Evolutionary conservation across 2,113 vertebrate species (phyloP).

Genomic region (Leptocoma aspasia): DNA sequence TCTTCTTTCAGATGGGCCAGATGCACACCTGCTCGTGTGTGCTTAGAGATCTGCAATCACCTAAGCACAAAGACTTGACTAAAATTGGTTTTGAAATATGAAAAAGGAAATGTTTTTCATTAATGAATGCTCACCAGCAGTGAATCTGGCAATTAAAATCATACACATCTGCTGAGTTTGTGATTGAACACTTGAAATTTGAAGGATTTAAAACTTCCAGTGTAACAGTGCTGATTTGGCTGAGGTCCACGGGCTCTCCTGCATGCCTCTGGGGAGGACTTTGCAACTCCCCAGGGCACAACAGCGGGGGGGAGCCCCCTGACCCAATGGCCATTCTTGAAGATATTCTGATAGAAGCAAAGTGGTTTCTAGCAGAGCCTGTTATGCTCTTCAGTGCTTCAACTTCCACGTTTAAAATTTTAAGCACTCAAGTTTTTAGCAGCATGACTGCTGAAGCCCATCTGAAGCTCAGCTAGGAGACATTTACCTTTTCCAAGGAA

Average conservation of each 20-base stretch:
- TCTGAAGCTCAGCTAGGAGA: background rate
- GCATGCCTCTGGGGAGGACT: background rate
- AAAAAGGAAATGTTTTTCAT: background rate
- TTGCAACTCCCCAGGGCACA: background rate
- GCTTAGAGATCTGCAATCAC: background rate
- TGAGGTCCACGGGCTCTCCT: background rate
- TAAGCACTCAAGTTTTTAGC: background rate
- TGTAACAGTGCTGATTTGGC: background rate
- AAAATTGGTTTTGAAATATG: background rate
- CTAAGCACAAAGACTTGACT: background rate
- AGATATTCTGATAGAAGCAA: background rate
- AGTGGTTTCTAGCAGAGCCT: slow-evolving; percentile 24
- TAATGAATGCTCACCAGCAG: background rate
- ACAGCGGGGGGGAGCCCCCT: background rate
- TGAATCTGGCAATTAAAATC: background rate
- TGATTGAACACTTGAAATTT: background rate
- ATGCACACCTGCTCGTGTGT: background rate
- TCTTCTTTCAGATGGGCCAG: background rate
- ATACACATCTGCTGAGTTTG: background rate
- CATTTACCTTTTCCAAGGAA: background rate
- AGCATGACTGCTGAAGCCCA: background rate
- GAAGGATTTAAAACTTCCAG: background rate
- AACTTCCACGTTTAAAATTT: background rate
- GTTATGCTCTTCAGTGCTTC: background rate
- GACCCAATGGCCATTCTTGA: fast-evolving